A percentile compares a stretch with the other conserved stretches of the same genome.
Evolutionary conservation across 2,113 vertebrate genomes (phyloP).

Genomic region (Cygnus atratus): DNA sequence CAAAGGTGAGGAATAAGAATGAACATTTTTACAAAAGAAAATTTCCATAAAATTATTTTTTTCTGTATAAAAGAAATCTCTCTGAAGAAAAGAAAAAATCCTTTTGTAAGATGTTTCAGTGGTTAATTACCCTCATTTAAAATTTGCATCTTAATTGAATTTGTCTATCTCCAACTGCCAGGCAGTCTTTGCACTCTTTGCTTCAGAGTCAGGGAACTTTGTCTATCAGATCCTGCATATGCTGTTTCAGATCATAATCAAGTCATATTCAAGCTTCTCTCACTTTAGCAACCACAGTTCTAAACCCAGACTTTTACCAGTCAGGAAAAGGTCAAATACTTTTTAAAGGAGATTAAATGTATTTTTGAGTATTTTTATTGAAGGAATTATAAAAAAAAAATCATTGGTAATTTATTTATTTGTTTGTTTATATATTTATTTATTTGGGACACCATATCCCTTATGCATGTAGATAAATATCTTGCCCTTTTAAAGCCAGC

Average conservation of each 20-base stretch:
- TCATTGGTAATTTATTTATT: background rate
- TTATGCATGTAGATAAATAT: background rate
- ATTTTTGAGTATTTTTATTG: background rate
- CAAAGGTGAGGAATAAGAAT: background rate
- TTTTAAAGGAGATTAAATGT: background rate
- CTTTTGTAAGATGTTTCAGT: background rate
- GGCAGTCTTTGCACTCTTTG: background rate
- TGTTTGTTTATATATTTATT: background rate
- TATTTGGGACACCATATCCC: background rate
- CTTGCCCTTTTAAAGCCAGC: background rate
- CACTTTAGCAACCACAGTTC: background rate
- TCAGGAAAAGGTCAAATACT: background rate
- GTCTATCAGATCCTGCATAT: background rate
- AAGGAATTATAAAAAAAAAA: background rate
- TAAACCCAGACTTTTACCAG: background rate
- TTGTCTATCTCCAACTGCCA: background rate
- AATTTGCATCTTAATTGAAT: background rate
- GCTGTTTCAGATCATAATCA: background rate
- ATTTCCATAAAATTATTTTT: background rate
- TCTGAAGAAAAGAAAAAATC: background rate
- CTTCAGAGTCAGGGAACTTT: background rate
- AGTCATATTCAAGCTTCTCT: background rate
- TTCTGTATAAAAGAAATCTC: background rate
- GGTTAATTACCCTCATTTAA: background rate
- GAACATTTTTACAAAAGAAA: accelerated